Base-by-base conservation (phyloP, 2,113 vertebrate species). In the Eublepharis macularius region DNA sequence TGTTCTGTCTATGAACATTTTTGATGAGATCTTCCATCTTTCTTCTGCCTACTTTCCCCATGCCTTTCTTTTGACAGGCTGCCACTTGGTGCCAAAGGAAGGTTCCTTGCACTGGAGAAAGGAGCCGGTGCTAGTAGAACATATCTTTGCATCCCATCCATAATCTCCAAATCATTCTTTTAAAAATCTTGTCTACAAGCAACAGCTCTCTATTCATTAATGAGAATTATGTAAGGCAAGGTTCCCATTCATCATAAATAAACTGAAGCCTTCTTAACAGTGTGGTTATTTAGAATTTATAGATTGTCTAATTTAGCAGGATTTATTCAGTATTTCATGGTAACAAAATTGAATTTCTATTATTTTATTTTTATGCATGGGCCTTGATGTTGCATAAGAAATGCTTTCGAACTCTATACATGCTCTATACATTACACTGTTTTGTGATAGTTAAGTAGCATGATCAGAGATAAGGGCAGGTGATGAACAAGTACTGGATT, bases 271-370 rank as follows among this genome's bases (percentile, higher is more conserved):
- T 84, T 91, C 83, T 88, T 73, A 92, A 93, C 90, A 93, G 88
- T 66, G 86, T 94, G 83, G 72, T 85, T 81, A 90, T 86, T 92
- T 80, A 63, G 3, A 87, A 34, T 70, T 73, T 82, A 88, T 63
- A 90, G 82, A 93, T 85, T 85, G 78, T 73, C 34, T 90, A 88
- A 93, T 92, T 90, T 91, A 91, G 80, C 87, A 91, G 92, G 81
- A 91, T 73, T 78, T 80, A 49, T 84, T 89, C 47, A 87, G 49
- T 75, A 88, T 63, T 81, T 73, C 82, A 49, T 80, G 89, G 83
- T 69, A 75, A 77, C 68, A 88, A 93, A 91, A 90, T 29, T 82
- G 90, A 91, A 90, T 88, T 84, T 78, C 69, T 70, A 83, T 49
- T 65, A 92, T 90, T 94, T 93, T 90, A 87, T 83, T 91, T 94